Conservation (phyloP, 1,140 invertebrate species). For the Conus betulinus region DNA sequence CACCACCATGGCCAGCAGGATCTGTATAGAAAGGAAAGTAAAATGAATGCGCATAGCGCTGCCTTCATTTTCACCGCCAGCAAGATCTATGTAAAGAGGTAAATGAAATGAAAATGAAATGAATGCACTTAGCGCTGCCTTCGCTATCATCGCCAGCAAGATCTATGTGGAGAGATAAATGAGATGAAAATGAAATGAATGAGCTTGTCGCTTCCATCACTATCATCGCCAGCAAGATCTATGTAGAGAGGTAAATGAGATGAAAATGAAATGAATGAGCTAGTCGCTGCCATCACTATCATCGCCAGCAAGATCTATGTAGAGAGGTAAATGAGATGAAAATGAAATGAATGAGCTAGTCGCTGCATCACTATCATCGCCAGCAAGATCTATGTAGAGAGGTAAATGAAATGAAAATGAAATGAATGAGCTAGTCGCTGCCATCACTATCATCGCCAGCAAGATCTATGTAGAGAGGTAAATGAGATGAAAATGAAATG, state of each 20-base stretch:
- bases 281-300: too few species aligned
- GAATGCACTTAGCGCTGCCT: constrained; percentile 87
- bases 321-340: too few species aligned
- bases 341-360: too few species aligned
- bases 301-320: too few species aligned
- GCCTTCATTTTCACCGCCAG: too few species aligned
- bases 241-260: background rate
- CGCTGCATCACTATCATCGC: constrained; percentile 85
- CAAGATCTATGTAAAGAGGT: background rate
- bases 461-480: background rate
- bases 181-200: constrained; percentile 82
- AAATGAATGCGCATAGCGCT: too few species aligned
- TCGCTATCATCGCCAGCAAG: constrained; percentile 76
- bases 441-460: constrained; percentile 81
- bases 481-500: background rate
- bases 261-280: background rate
- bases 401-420: background rate
- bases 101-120: background rate
- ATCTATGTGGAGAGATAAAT: background rate
- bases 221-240: constrained; percentile 58
- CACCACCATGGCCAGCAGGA: constrained; percentile 86
- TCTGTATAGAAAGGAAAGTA: constrained; percentile 75
- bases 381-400: constrained; percentile 67
- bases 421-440: constrained; percentile 81
- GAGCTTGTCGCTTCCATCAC: constrained; percentile 89